Base-by-base conservation (phyloP, 1,140 invertebrate species). In the Pantala flavescens region DNA sequence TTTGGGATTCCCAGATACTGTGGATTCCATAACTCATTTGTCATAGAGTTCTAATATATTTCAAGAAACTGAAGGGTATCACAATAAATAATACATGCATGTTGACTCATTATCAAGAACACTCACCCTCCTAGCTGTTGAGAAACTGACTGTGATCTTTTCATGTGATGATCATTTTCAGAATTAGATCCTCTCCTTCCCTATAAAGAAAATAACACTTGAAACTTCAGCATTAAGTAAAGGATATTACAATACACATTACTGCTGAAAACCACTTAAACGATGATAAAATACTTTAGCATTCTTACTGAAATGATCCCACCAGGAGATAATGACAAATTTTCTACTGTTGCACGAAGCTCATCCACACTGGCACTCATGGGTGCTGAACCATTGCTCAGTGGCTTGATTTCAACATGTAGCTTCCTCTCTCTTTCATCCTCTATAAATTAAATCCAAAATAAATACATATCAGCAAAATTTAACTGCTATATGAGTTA, bases 321-420 rank as follows among this genome's bases (percentile, higher is more conserved):
- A 73, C 90, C 86, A 78, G 95, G 93, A 72, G 94, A 95, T 24
- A 98, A 80, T 43, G 95, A 93, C 75, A 98, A 87, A 83, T 93
- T 95, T 83, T 94, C 95, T 71, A 97, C 92, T 21, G 95, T 97
- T 19, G 93, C 94, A 79, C 94, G 86, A 0, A 98, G 85, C 82
- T 97, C 95, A 84, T 98, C 96, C 10, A 97, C 93, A 82, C 93
- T 97, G 16, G 94, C 94, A 78, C 94, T 95, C 84, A 95, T 93
- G 24, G 91, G 93, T 77, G 89, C 91, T 73, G 89, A 86, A 55
- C 93, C 93, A 84, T 95, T 96, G 81, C 89, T 95, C 7, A 97
- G 84, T 7, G 96, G 96, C 84, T 97, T 97, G 76, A 98, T 98
- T 86, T 96, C 93, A 19, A 98, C 93, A 82, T 94, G 93, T 77